Percentiles rank a stretch among this genome's conserved stretches.
Evolutionary conservation across 2,888 invertebrate species (phyloP).

Genomic region (Dyspetes luteomarginatus): DNA sequence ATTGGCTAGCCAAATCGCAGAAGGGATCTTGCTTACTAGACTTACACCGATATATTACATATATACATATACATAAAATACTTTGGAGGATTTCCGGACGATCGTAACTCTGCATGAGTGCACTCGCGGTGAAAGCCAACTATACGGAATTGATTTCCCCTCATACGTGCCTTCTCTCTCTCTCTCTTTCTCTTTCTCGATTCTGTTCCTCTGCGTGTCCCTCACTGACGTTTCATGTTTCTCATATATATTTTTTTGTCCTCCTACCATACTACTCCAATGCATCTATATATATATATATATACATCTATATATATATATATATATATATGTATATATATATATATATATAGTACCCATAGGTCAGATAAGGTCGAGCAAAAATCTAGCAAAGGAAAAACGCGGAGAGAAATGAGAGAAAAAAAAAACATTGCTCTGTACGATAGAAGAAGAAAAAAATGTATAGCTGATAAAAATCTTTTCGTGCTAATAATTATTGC

Average conservation of each 20-base stretch:
- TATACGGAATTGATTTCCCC: constrained; percentile 77
- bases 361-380: constrained; percentile 1
- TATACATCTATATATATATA: too few species aligned
- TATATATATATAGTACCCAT: background rate
- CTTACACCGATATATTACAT: constrained; percentile 20
- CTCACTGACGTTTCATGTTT: constrained; percentile 54
- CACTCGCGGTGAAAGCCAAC: constrained; percentile 73
- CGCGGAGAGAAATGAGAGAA: background rate
- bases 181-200: constrained; percentile 30
- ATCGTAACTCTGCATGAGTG: constrained; percentile 69
- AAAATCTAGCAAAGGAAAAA: background rate
- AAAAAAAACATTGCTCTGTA: background rate
- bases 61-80: constrained; percentile 33
- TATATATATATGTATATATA: constrained; percentile 1
- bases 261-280: constrained; percentile 20
- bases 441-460: background rate
- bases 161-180: constrained; percentile 26
- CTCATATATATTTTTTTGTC: constrained; percentile 36
- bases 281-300: background rate
- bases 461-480: constrained; percentile 75
- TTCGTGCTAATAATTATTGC: constrained; percentile 81
- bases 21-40: constrained; percentile 61
- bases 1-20: constrained; percentile 64
- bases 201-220: constrained; percentile 39
- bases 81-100: constrained; percentile 73